Evolutionary conservation across 2,888 invertebrate species (phyloP), one percentile per base, ranked within the genome.

Genomic region (Erebia ligea): DNA sequence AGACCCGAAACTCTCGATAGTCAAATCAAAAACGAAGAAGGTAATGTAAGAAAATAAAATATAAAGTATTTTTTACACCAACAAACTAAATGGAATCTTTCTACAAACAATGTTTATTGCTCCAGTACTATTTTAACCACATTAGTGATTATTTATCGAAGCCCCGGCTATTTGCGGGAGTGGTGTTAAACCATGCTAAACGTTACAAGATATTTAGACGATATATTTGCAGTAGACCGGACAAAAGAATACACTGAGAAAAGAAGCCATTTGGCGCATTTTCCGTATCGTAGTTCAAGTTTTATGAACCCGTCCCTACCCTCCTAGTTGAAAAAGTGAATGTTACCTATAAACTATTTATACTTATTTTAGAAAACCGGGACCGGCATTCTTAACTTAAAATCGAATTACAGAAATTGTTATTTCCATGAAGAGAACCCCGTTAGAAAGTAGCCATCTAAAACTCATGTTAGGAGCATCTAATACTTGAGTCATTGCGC

Each of bases 61-160:
- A 34, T 34, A 34, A 34, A 34, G 34, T 34, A 34, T 5, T 5
- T 34, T 6, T 6, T 34, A 34, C 6, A 25, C 25, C 25, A 25
- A 4, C 25, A 25, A 1, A 0, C 5, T 34, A 61, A 40, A 25
- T 48, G 13, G 56, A 52, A 52, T 13, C 21, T 21, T 25, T 54
- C 5, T 13, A 5, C 34, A 52, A 2, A 66, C 21, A 57, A 57
- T n/a, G 45, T 57, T 45, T 42, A 66, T 66, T 58, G 25, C 25
- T 58, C n/a, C 63, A 21, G 34, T 69, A 59, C 40, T 17, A 42
- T 65, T 40, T n/a, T 61, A 21, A 54, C 40, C 63, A 42, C 63
- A 72, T 74, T 70, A 74, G 72, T 66, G 68, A 48, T 69, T 72
- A 70, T 70, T 45, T 70, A 70, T 67, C 63, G 50, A 19, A n/a